These are phyloP conservation scores for Polyommatus iphigenia DNA, from an alignment of 2,888 invertebrate genomes.

Conservation along the genomic window DNA sequence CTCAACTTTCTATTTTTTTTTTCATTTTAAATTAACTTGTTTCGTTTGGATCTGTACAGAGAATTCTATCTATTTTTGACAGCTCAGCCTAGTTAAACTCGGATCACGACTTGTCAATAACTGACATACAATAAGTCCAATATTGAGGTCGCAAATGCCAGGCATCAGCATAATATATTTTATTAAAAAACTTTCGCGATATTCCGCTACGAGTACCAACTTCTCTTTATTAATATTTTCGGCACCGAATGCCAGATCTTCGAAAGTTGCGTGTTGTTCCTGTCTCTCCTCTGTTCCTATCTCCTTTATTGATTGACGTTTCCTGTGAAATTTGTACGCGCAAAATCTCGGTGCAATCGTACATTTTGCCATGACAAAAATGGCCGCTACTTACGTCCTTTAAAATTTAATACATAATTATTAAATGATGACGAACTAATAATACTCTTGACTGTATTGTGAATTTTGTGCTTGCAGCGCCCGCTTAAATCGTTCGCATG, in stretches of 20 bases:
- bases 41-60: not conserved
- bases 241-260: not conserved
- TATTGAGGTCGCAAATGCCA: slow-evolving; percentile 12
- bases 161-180: slow-evolving; percentile 57
- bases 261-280: not conserved
- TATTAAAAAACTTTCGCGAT: slow-evolving; percentile 69
- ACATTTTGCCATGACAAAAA: too few species aligned
- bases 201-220: slow-evolving; percentile 50
- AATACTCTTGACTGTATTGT: too few species aligned
- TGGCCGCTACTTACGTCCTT: too few species aligned
- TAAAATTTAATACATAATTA: too few species aligned
- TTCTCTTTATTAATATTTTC: slow-evolving; percentile 32
- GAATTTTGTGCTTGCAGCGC: too few species aligned
- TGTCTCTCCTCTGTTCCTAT: not conserved
- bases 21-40: not conserved
- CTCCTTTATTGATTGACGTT: not conserved
- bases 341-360: not conserved
- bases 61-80: not conserved
- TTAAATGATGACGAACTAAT: too few species aligned
- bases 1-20: not conserved
- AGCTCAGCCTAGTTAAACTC: not conserved
- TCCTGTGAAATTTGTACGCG: not conserved
- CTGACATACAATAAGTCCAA: slow-evolving; percentile 26
- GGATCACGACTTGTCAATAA: slow-evolving; percentile 13
- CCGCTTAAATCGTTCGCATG: too few species aligned